These are phyloP conservation scores for Diadromus collaris DNA, from an alignment of 2,888 invertebrate genomes.

Conservation along the genomic window DNA sequence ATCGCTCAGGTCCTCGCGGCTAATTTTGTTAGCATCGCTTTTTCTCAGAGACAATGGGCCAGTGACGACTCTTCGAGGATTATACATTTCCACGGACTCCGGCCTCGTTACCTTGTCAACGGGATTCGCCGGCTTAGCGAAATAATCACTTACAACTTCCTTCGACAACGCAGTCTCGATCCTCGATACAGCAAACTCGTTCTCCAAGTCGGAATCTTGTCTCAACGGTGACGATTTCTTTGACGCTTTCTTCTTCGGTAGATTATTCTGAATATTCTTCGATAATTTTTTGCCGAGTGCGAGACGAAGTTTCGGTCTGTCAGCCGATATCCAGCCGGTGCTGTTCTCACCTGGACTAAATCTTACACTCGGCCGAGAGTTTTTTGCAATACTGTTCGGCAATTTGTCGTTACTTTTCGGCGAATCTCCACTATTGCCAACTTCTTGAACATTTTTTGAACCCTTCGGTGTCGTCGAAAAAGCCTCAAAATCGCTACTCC, in stretches of 20 bases:
- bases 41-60: constrained; percentile 31
- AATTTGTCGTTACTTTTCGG: constrained; percentile 1
- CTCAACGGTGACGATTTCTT: not conserved
- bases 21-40: constrained; percentile 32
- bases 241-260: not conserved
- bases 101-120: not conserved
- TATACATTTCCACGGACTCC: constrained; percentile 19
- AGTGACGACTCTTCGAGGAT: not conserved
- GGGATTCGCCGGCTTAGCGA: constrained; percentile 41
- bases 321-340: constrained; percentile 38
- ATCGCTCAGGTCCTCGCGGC: constrained; percentile 5
- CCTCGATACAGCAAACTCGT: constrained; percentile 48
- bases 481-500: constrained; percentile 68
- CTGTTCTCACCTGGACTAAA: constrained; percentile 5
- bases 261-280: constrained; percentile 32
- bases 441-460: constrained; percentile 9
- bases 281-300: constrained; percentile 46
- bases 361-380: constrained; percentile 1
- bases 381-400: not conserved
- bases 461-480: constrained; percentile 2
- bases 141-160: constrained; percentile 24
- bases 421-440: not conserved
- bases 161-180: constrained; percentile 30
- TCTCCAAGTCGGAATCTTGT: constrained; percentile 51
- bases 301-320: constrained; percentile 35